Conservation (phyloP, 2,888 invertebrate species). For the Drosophila nigricruria region DNA sequence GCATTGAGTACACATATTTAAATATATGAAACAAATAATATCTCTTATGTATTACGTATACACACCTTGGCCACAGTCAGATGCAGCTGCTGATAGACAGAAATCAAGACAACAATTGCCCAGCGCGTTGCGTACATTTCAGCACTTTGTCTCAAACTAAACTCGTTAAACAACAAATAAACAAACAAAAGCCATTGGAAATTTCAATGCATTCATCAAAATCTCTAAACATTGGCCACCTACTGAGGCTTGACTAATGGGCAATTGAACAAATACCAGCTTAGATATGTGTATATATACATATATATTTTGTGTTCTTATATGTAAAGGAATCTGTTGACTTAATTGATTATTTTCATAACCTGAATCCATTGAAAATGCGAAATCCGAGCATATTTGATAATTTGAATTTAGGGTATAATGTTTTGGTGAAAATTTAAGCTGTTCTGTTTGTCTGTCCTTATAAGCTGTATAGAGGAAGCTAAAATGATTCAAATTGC, state of each 20-base stretch:
- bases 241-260: slow-evolving; percentile 56
- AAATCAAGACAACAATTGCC: neutral
- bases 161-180: slow-evolving; percentile 7
- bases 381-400: neutral
- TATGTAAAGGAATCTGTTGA: neutral
- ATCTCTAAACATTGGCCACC: slow-evolving; percentile 9
- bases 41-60: slow-evolving; percentile 24
- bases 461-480: neutral
- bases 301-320: too few species aligned
- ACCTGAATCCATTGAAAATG: neutral
- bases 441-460: neutral
- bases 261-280: slow-evolving; percentile 4
- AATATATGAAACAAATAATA: too few species aligned
- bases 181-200: slow-evolving; percentile 14
- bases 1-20: neutral
- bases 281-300: neutral
- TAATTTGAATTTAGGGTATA: neutral
- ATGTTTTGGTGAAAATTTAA: neutral
- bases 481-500: neutral
- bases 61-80: slow-evolving; percentile 53
- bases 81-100: neutral
- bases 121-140: slow-evolving; percentile 13
- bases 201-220: slow-evolving; percentile 6
- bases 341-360: neutral
- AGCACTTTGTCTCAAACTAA: neutral